phyloP scores from a whole-genome alignment of 1,140 invertebrate species.

The Diploscapter pachys region DNA sequence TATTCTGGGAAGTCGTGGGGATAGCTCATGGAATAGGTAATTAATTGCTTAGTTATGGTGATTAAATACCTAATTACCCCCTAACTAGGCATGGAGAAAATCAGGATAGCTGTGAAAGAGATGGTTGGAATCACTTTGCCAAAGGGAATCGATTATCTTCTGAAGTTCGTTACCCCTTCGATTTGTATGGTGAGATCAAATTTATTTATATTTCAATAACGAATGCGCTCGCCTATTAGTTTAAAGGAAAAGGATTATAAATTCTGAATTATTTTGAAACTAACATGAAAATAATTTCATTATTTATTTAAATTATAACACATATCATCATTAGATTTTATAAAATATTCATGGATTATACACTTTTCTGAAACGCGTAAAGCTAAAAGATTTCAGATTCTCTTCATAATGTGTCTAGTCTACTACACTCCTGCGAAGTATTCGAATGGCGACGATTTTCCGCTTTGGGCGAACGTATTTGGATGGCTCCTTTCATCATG shows the following conservation, averaged over 20 bases:
- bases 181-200: too few species aligned
- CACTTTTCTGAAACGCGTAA: too few species aligned
- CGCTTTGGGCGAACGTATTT: conserved; percentile 36
- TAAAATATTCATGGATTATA: too few species aligned
- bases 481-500: conserved; percentile 40
- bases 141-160: too few species aligned
- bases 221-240: too few species aligned
- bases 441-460: conserved; percentile 30
- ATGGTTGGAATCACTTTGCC: conserved; percentile 86
- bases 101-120: conserved; percentile 81
- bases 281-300: too few species aligned
- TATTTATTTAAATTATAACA: too few species aligned
- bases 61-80: background rate
- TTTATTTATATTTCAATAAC: too few species aligned
- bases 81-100: conserved; percentile 70
- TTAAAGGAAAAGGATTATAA: too few species aligned
- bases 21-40: conserved; percentile 92
- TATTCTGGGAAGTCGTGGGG: conserved; percentile 90
- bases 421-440: conserved; percentile 40
- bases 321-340: too few species aligned
- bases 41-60: background rate
- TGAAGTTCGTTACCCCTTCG: too few species aligned
- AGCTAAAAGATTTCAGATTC: conserved; percentile 17
- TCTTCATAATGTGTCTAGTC: conserved; percentile 42
- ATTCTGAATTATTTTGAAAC: too few species aligned